Evolutionary conservation across 2,113 vertebrate genomes (phyloP).

Genomic region (Ranitomeya imitator): DNA sequence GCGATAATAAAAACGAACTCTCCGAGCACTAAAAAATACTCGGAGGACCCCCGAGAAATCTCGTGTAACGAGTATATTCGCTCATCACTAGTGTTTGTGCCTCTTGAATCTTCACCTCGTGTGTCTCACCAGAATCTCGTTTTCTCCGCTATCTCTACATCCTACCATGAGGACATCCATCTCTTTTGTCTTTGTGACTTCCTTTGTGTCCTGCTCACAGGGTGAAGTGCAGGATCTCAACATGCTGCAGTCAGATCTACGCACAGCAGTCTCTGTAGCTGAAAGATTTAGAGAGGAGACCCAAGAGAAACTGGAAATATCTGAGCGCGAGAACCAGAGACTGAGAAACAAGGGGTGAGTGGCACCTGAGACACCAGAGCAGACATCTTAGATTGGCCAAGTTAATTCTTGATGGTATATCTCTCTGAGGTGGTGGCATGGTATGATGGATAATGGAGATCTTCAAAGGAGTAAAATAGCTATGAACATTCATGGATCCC

Average conservation of each 20-base stretch:
- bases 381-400: background rate
- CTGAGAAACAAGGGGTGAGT: conserved; percentile 13
- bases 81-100: too few species aligned
- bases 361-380: too few species aligned
- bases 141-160: background rate
- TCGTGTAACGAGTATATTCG: too few species aligned
- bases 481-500: background rate
- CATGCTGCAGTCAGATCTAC: conserved; percentile 80
- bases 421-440: background rate
- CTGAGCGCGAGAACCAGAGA: conserved; percentile 60
- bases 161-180: background rate
- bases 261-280: conserved; percentile 78
- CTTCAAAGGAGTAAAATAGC: background rate
- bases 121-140: too few species aligned
- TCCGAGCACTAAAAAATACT: too few species aligned
- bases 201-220: conserved; percentile 57
- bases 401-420: background rate
- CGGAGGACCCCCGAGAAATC: too few species aligned
- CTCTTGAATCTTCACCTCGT: background rate
- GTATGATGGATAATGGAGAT: background rate
- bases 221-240: conserved; percentile 74
- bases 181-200: background rate
- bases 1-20: too few species aligned
- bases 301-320: conserved; percentile 70
- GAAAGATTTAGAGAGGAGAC: conserved; percentile 76